A percentile compares a stretch with the other conserved stretches of the same genome.
Evolutionary conservation across 1,140 invertebrate species (phyloP).

Genomic region (Trichonephila clavipes): DNA sequence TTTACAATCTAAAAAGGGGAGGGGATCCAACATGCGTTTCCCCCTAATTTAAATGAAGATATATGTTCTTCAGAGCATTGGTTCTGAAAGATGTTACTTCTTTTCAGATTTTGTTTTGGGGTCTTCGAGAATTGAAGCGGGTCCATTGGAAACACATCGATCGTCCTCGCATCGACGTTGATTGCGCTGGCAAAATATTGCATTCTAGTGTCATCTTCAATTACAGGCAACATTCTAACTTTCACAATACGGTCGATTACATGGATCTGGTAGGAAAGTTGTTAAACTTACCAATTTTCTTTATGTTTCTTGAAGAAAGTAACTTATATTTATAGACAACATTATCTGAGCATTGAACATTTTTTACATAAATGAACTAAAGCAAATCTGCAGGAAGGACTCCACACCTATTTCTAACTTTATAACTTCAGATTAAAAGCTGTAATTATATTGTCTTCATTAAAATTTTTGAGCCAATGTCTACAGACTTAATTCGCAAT

Average conservation of each 20-base stretch:
- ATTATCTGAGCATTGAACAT: neutral
- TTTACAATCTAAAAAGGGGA: neutral
- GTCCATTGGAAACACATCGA: slow-evolving; percentile 91
- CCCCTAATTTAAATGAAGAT: neutral
- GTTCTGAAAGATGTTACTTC: neutral
- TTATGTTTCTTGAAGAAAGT: too few relatives aligned
- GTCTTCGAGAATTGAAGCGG: slow-evolving; percentile 90
- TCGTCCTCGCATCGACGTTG: slow-evolving; percentile 85
- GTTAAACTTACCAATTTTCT: too few relatives aligned
- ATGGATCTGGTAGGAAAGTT: slow-evolving; percentile 86
- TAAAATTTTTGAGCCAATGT: too few relatives aligned
- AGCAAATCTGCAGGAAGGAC: too few relatives aligned
- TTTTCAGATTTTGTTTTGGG: slow-evolving; percentile 91
- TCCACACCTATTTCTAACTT: too few relatives aligned
- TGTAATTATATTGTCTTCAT: too few relatives aligned
- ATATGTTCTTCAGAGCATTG: neutral
- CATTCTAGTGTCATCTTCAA: slow-evolving; percentile 91
- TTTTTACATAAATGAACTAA: neutral
- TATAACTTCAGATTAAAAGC: too few relatives aligned
- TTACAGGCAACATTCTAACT: slow-evolving; percentile 93
- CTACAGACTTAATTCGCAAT: too few relatives aligned
- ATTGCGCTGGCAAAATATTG: slow-evolving; percentile 86
- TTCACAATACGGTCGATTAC: slow-evolving; percentile 89
- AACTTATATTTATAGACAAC: too few relatives aligned
- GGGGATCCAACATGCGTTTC: too few relatives aligned